A percentile compares a stretch with the other conserved stretches of the same genome.
These are phyloP conservation scores for Osmerus eperlanus DNA, from an alignment of 2,113 vertebrate species.

Conservation along the genomic window DNA sequence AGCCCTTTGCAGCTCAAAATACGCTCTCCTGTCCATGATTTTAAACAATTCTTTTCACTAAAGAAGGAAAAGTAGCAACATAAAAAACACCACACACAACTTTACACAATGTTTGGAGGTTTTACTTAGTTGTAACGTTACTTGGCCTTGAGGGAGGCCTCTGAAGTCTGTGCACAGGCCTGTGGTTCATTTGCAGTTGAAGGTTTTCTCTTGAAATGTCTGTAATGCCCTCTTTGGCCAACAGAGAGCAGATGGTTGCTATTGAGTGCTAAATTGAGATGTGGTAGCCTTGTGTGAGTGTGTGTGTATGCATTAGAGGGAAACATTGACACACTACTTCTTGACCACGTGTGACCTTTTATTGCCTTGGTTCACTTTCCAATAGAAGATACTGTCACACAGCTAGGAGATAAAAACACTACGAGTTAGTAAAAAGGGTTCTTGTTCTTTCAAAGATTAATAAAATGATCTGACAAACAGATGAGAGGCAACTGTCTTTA, in stretches of 20 bases:
- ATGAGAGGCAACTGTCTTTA: conserved; percentile 51
- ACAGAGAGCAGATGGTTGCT: background rate
- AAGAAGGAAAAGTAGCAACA: too few species aligned
- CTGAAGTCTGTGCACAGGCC: too few species aligned
- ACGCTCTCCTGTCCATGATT: too few species aligned
- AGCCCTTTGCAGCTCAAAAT: too few species aligned
- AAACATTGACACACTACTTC: conserved; percentile 38
- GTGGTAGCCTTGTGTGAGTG: background rate
- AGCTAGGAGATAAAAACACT: conserved; percentile 70
- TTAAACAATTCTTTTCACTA: too few species aligned
- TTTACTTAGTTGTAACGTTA: too few species aligned
- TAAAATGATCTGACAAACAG: conserved; percentile 62
- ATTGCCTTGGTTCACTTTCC: conserved; percentile 66
- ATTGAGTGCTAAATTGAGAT: background rate
- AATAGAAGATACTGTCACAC: conserved; percentile 67
- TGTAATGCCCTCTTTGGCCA: background rate
- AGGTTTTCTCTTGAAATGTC: background rate
- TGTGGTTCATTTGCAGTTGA: background rate
- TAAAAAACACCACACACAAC: too few species aligned
- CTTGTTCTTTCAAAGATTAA: conserved; percentile 56
- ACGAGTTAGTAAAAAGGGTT: conserved; percentile 69
- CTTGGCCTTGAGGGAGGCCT: too few species aligned
- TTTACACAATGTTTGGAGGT: too few species aligned
- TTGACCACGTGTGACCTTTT: conserved; percentile 70
- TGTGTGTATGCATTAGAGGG: conserved; percentile 7